Evolutionary conservation across 2,888 invertebrate species (phyloP), one percentile per base, ranked within the genome.

Genomic region (Leucophenga montana): DNA sequence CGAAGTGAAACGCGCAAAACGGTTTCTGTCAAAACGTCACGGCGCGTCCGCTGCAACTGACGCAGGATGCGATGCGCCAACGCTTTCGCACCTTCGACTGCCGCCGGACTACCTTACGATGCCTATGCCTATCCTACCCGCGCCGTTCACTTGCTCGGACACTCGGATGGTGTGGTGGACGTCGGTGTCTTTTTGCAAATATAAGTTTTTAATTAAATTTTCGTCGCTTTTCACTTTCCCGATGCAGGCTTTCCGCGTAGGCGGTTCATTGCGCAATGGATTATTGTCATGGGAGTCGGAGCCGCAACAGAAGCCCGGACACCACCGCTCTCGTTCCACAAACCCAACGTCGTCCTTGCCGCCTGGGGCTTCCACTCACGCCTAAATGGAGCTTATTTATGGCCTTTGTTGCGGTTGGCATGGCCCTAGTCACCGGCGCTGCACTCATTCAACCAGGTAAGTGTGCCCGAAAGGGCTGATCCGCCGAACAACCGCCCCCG

Each of bases 181-280:
- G 39, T 39, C 39, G 66, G 27, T 20, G 69, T 39, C 46, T 70
- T 71, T 59, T 64, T 61, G 64, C 62, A 20, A 69, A 62, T 57
- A 54, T 66, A 68, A 53, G 56, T 71, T 75, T 72, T 72, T 81
- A 72, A 73, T 77, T 70, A 73, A 73, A 80, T 71, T 74, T 72
- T 75, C 53, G 75, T 72, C 69, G 72, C 61, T 57, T 48, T 53
- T 39, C 48, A 62, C n/a, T 62, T 70, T 50, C 53, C 56, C 18
- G 64, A 27, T 46, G 33, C 65, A 73, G 71, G 57, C 56, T 75
- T 72, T 65, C 75, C 70, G 71, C 67, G 71, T 71, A 73, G 75
- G 75, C 71, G 68, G 75, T 74, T 71, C 71, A 71, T 69, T 75
- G 54, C 71, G 73, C 66, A 74, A 82, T 85, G 82, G 76, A 77